These are phyloP conservation scores for Sebastes variabilis DNA, from an alignment of 2,797 vertebrate genomes.

Conservation along the genomic window DNA sequence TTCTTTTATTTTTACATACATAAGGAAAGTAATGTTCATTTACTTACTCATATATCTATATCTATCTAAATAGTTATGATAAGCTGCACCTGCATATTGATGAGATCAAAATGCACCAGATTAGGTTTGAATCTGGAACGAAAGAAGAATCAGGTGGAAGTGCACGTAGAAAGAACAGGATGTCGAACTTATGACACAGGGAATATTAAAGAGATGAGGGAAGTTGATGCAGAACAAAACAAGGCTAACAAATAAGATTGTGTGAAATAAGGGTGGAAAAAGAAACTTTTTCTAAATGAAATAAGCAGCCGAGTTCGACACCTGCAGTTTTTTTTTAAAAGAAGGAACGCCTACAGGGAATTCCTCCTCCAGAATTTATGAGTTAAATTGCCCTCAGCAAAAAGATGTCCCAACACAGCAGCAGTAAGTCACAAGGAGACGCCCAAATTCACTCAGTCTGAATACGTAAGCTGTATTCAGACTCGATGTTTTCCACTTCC, in stretches of 20 bases:
- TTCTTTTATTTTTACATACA: too few species aligned
- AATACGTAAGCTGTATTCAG: slow-evolving; percentile 21
- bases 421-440: slow-evolving; percentile 33
- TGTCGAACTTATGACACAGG: too few species aligned
- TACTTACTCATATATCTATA: not conserved
- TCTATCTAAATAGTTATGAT: not conserved
- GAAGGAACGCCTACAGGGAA: slow-evolving; percentile 67
- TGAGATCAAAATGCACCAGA: not conserved
- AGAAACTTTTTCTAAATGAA: slow-evolving; percentile 11
- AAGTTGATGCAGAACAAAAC: not conserved
- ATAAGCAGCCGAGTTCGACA: slow-evolving; percentile 27
- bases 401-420: slow-evolving; percentile 67
- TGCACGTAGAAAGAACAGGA: too few species aligned
- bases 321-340: slow-evolving; percentile 39
- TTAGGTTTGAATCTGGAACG: not conserved
- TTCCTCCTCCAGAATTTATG: slow-evolving; percentile 77
- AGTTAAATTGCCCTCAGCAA: slow-evolving; percentile 74
- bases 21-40: not conserved
- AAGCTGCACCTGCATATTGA: not conserved
- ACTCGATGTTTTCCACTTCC: slow-evolving; percentile 15
- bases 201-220: not conserved
- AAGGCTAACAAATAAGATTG: not conserved
- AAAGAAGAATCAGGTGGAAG: not conserved
- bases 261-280: slow-evolving; percentile 2
- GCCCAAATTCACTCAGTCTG: slow-evolving; percentile 34